These are phyloP conservation scores for Apamea monoglypha DNA, from an alignment of 2,888 invertebrate genomes.

Conservation along the genomic window DNA sequence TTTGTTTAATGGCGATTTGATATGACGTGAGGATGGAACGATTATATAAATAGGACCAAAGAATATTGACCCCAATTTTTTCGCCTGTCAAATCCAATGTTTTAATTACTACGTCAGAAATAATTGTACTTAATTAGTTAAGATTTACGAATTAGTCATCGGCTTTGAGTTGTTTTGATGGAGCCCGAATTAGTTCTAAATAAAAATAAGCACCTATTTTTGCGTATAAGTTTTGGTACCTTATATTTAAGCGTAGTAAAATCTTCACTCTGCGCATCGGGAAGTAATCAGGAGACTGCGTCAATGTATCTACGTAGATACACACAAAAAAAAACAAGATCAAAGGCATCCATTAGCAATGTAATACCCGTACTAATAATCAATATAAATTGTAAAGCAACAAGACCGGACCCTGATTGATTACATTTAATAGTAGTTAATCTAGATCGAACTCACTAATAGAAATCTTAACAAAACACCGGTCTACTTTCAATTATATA, in stretches of 20 bases:
- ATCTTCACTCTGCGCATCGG: neutral
- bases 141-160: slow-evolving; percentile 16
- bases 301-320: neutral
- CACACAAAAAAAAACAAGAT: neutral
- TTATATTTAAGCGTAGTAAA: neutral
- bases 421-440: slow-evolving; percentile 14
- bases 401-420: slow-evolving; percentile 19
- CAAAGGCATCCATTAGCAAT: slow-evolving; percentile 15
- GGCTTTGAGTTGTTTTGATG: neutral
- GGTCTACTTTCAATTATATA: slow-evolving; percentile 42
- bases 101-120: slow-evolving; percentile 15
- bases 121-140: slow-evolving; percentile 1
- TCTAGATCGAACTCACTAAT: slow-evolving; percentile 27
- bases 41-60: slow-evolving; percentile 28
- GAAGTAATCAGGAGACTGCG: neutral
- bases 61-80: slow-evolving; percentile 20
- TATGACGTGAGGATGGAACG: slow-evolving; percentile 1
- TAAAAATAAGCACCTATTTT: neutral
- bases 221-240: neutral
- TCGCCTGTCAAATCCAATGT: neutral
- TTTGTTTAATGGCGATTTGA: slow-evolving; percentile 22
- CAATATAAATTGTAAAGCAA: slow-evolving; percentile 18
- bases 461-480: slow-evolving; percentile 38
- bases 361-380: slow-evolving; percentile 8
- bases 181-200: neutral